phyloP scores from a whole-genome alignment of 2,113 vertebrate genomes.

The Anser brachyrhynchus region DNA sequence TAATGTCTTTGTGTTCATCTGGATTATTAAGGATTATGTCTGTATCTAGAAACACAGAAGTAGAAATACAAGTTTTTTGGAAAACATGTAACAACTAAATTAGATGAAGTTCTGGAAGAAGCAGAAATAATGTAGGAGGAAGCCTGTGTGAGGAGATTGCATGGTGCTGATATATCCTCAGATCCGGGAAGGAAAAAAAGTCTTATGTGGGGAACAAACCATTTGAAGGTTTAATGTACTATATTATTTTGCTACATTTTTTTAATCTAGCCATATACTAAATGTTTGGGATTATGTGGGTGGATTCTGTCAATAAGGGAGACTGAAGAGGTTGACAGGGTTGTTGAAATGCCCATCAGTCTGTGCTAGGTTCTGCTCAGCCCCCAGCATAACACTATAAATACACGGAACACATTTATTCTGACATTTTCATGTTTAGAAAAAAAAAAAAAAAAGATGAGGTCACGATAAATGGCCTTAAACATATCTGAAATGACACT shows the following conservation, averaged over 20 bases:
- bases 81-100: neutral
- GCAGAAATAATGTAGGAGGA: neutral
- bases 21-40: neutral
- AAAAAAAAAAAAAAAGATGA: neutral
- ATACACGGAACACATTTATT: neutral
- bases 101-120: neutral
- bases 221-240: neutral
- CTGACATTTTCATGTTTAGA: neutral
- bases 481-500: neutral
- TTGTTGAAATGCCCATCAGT: neutral
- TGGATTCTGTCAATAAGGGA: neutral
- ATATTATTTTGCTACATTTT: neutral
- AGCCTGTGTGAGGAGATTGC: accelerated
- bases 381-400: neutral
- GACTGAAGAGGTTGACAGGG: neutral
- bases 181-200: neutral
- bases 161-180: neutral
- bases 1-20: neutral
- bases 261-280: neutral
- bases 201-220: accelerated
- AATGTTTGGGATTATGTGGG: neutral
- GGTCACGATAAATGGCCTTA: neutral
- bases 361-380: neutral
- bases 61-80: neutral
- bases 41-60: neutral